Base-by-base conservation (phyloP, 2,113 vertebrate species). In the Collichthys lucidus region DNA sequence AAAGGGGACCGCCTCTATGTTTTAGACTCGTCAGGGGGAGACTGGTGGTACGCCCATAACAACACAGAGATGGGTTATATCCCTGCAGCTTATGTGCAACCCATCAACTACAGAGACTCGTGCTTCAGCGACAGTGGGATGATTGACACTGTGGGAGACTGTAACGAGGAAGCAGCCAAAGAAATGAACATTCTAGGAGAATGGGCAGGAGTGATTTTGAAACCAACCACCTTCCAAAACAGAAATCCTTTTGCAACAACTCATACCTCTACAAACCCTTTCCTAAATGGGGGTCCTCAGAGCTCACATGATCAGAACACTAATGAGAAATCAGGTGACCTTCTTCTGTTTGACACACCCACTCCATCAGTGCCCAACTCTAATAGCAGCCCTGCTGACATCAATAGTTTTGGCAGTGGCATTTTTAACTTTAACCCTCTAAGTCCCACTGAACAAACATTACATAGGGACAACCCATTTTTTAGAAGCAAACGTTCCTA, bases 31-130 rank as follows among this genome's bases (percentile, higher is more conserved):
- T 98, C 98, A 0, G 97, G 97, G 10, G 96, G 96, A 0, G 97
- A 99, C 82, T 99, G 98, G 98, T 99, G 98, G 98, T 99, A 99
- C 0, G 98, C 98, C 0, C 98, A 99, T 94, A 99, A 99, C 90
- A 98, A 97, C 88, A 99, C 96, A 0, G 98, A 99, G 87, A 99
- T 99, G 97, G 98, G 98, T 14, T 99, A 99, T 87, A 99, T 99
- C 87, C 98, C 98, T 0, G 95, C 98, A 4, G 96, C 98, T 7
- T 97, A 99, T 0, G 98, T 99, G 52, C 94, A 98, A 79, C 97
- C 98, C 2, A 74, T 99, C 0, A 95, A 91, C 87, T 93, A 92
- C 88, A 94, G 96, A 40, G 95, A 96, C 88, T 97, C 97, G 0
- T 96, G 96, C 0, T 95, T 98, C 50, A 98, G 96, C 0, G 98